A percentile compares a stretch with the other conserved stretches of the same genome.
Evolutionary conservation across 2,797 vertebrate genomes (phyloP).

Genomic region (Triplophysa bombifrons): DNA sequence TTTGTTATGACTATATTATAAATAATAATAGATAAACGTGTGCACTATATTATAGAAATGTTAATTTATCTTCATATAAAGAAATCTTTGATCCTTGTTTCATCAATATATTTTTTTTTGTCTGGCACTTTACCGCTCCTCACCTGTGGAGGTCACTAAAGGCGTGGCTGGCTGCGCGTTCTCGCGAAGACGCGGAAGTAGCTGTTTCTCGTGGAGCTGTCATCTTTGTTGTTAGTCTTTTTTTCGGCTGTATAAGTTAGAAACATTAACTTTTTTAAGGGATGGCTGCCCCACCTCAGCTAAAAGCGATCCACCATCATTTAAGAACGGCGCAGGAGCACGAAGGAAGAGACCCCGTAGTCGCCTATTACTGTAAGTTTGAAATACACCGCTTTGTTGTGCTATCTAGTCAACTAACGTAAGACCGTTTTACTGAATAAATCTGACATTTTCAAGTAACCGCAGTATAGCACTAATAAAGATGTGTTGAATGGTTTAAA

Average conservation of each 20-base stretch:
- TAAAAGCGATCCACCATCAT: slow-evolving; percentile 89
- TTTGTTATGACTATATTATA: no score
- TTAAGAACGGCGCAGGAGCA: slow-evolving; percentile 94
- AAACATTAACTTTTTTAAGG: background rate
- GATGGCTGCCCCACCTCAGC: slow-evolving; percentile 85
- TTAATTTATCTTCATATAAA: no score
- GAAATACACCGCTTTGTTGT: background rate
- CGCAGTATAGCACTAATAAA: background rate
- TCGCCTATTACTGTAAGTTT: slow-evolving; percentile 95
- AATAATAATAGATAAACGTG: no score
- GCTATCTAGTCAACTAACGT: background rate
- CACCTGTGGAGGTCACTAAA: slow-evolving; percentile 27
- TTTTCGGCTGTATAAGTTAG: slow-evolving; percentile 20
- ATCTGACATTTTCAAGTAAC: background rate
- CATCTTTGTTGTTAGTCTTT: slow-evolving; percentile 44
- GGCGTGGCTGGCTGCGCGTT: background rate
- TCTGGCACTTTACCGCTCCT: slow-evolving; percentile 8
- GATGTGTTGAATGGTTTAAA: background rate
- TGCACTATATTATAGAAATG: background rate
- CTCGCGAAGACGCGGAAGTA: slow-evolving; percentile 31
- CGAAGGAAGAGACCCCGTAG: slow-evolving; percentile 90
- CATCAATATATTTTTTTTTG: background rate
- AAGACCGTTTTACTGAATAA: background rate
- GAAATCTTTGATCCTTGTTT: no score
- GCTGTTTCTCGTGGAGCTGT: background rate